Evolutionary conservation across 2,888 invertebrate genomes (phyloP), one percentile per base, ranked within the genome.

Genomic region (Galerucella nymphaeae): DNA sequence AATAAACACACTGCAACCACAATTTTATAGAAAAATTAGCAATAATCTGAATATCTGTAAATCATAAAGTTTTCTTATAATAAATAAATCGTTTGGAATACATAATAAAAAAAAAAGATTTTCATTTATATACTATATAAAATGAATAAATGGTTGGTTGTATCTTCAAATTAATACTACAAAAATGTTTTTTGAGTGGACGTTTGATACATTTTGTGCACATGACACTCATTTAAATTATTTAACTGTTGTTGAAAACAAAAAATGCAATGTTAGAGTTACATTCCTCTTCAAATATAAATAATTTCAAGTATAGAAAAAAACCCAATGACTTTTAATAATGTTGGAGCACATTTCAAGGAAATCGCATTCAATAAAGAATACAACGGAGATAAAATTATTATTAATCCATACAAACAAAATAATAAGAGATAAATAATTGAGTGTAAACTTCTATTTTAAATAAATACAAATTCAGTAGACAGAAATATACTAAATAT

Each of bases 201-300:
- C 76, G 72, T 79, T 73, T 68, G 62, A 69, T 63, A 69, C 69
- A 76, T 72, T 74, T 80, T 80, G 80, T 80, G 80, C 78, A 77
- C 75, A 71, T 67, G 78, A 80, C 79, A 78, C 78, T 76, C 57
- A 75, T 65, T 67, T 38, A 38, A 9, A 38, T 38, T 38, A 38
- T 38, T 66, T 63, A 65, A 71, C 70, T 67, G 70, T 48, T 61
- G 62, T 41, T 65, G 72, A 65, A 48, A 50, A 53, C 71, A 61
- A 63, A 74, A 50, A 18, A 53, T 38, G n/a, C 13, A n/a, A 48
- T 18, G 18, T 53, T 53, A 53, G 53, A 53, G 53, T 53, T 53
- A 53, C 53, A 53, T 53, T 53, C 53, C 53, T 53, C 10, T 18
- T 48, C 5, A n/a, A 48, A n/a, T n/a, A 48, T 48, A 48, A 18